Evolutionary conservation across 2,888 invertebrate genomes (phyloP).

Genomic region (Eumerus sabulonum): DNA sequence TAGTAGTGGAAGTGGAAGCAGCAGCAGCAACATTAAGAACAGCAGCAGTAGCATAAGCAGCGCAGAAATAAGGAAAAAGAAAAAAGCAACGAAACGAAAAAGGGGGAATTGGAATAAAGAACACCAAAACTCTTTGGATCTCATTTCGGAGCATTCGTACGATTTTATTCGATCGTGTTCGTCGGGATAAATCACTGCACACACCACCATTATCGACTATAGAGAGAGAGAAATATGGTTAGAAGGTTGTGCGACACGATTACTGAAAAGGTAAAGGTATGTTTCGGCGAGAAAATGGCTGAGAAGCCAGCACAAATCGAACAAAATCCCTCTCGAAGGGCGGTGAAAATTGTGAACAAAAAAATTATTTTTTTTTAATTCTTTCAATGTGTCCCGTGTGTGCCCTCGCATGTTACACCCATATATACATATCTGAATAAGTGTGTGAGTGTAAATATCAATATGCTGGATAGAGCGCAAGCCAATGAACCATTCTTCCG

Average conservation of each 20-base stretch:
- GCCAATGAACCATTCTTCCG: constrained; percentile 51
- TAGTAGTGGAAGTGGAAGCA: constrained; percentile 26
- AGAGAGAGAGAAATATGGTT: constrained; percentile 54
- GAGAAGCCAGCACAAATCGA: constrained; percentile 49
- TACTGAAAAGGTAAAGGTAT: constrained; percentile 62
- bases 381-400: constrained; percentile 45
- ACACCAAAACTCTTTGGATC: constrained; percentile 56
- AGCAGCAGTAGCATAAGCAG: constrained; percentile 19
- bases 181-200: constrained; percentile 21
- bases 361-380: constrained; percentile 57
- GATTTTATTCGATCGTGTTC: constrained; percentile 34
- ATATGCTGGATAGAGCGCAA: constrained; percentile 63
- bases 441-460: constrained; percentile 21
- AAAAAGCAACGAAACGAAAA: too few relatives aligned
- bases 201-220: constrained; percentile 26
- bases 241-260: constrained; percentile 62
- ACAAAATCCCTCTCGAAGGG: constrained; percentile 62
- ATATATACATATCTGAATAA: too few relatives aligned
- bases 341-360: constrained; percentile 66
- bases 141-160: constrained; percentile 47
- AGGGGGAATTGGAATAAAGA: constrained; percentile 59
- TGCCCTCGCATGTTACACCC: too few relatives aligned
- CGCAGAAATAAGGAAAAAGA: constrained; percentile 38
- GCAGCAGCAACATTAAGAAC: too few relatives aligned
- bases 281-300: constrained; percentile 63